Evolutionary conservation across 1,140 invertebrate genomes (phyloP), one percentile per base, ranked within the genome.

Genomic region (Cydia splendana): DNA sequence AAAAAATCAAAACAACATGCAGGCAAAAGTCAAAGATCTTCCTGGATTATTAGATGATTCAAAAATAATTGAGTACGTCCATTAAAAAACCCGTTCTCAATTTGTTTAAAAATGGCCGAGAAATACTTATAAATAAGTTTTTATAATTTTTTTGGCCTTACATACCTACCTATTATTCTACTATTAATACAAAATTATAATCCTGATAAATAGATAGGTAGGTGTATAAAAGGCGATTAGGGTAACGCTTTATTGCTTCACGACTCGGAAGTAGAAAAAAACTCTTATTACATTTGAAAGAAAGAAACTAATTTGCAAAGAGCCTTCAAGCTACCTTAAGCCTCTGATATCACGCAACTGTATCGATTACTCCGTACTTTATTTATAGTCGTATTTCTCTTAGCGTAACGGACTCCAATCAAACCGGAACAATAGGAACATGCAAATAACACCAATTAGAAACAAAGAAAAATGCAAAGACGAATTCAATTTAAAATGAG

Each of bases 401-500:
- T 81, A 83, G 6, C 73, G 24, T 77, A 67, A 83, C 85, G 78
- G 82, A 79, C 76, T 83, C 82, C 83, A 84, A 82, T 84, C 82
- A 85, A 80, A 85, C 78, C 24, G 81, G 79, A 85, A 90, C 88
- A 91, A 90, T 90, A 85, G 82, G 77, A 82, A 85, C 83, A 88
- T 90, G 87, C 87, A 89, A 90, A 91, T 90, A 87, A 82, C 78
- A 81, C 89, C 90, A 91, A 93, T 93, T 92, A 93, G 87, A 91
- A 87, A 82, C 80, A 89, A 87, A 88, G 86, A 88, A 90, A 88
- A 88, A 91, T 88, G 83, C 85, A 88, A 88, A 82, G 80, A 87
- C 85, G 85, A 86, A 91, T 91, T 92, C 90, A 92, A 92, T 93
- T 93, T 91, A 88, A 93, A 93, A 93, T 93, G 87, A 91, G 90